Percentiles rank a stretch among this genome's conserved stretches.
These are phyloP conservation scores for Indri indri DNA, from an alignment of 2,113 vertebrate species.

Conservation along the genomic window DNA sequence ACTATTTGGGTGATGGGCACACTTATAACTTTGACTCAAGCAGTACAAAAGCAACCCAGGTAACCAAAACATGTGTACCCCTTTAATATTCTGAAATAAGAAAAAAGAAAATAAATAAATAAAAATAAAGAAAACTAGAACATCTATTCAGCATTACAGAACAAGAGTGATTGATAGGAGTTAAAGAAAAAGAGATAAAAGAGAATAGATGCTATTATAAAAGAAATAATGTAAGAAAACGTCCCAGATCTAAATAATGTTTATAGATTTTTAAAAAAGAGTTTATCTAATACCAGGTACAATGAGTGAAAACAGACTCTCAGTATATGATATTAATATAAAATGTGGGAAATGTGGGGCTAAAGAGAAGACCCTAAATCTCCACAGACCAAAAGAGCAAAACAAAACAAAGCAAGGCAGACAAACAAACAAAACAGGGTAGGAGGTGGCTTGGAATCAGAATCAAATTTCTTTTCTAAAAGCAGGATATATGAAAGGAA, in stretches of 20 bases:
- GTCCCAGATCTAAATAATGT: not conserved
- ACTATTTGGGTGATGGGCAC: too few relatives aligned
- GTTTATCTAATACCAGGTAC: not conserved
- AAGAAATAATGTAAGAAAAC: not conserved
- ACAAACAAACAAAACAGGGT: not conserved
- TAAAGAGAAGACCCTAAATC: not conserved
- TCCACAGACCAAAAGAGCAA: not conserved
- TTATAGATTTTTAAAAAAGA: not conserved
- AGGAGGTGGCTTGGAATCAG: not conserved
- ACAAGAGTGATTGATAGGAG: not conserved
- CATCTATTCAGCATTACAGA: not conserved
- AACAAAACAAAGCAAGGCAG: not conserved
- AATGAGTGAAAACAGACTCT: not conserved
- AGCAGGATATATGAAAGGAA: not conserved
- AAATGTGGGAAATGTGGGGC: not conserved
- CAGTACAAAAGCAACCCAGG: too few relatives aligned
- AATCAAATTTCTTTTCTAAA: not conserved
- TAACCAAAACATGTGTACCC: too few relatives aligned
- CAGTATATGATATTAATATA: not conserved
- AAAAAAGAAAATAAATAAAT: too few relatives aligned
- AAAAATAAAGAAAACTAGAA: not conserved
- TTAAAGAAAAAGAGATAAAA: not conserved
- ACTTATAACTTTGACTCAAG: too few relatives aligned
- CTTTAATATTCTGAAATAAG: too few relatives aligned
- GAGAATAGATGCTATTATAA: not conserved